Conservation (phyloP, 2,888 invertebrate genomes). For the Campoletis raptor region DNA sequence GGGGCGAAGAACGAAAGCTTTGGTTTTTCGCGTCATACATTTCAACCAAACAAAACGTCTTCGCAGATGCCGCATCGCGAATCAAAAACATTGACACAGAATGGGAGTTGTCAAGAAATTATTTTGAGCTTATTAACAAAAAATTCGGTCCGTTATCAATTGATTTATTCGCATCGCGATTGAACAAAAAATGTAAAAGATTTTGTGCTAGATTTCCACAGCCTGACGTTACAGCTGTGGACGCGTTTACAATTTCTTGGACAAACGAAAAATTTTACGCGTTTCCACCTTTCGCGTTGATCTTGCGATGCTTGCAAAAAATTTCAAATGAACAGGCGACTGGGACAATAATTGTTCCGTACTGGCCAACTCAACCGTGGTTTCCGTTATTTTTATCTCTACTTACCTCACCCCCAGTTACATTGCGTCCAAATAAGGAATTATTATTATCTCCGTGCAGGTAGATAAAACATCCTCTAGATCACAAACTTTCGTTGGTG, state of each 20-base stretch:
- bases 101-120: slow-evolving; percentile 26
- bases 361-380: slow-evolving; percentile 78
- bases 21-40: slow-evolving; percentile 28
- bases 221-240: slow-evolving; percentile 5
- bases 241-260: slow-evolving; percentile 31
- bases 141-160: slow-evolving; percentile 6
- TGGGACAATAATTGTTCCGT: slow-evolving; percentile 76
- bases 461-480: slow-evolving; percentile 25
- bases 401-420: slow-evolving; percentile 22
- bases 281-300: slow-evolving; percentile 75
- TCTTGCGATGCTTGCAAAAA: slow-evolving; percentile 74
- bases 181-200: slow-evolving; percentile 10
- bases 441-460: slow-evolving; percentile 18
- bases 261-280: slow-evolving; percentile 70
- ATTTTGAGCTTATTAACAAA: slow-evolving; percentile 42
- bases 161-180: slow-evolving; percentile 4
- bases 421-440: slow-evolving; percentile 25
- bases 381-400: slow-evolving; percentile 74
- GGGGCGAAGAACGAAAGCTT: slow-evolving; percentile 33
- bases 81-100: slow-evolving; percentile 46
- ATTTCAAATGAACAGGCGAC: slow-evolving; percentile 74
- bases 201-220: slow-evolving; percentile 3
- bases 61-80: slow-evolving; percentile 17
- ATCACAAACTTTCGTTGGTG: slow-evolving; percentile 22
- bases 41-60: slow-evolving; percentile 15